phyloP scores from a whole-genome alignment of 2,113 vertebrate species.

The Azemiops feae region DNA sequence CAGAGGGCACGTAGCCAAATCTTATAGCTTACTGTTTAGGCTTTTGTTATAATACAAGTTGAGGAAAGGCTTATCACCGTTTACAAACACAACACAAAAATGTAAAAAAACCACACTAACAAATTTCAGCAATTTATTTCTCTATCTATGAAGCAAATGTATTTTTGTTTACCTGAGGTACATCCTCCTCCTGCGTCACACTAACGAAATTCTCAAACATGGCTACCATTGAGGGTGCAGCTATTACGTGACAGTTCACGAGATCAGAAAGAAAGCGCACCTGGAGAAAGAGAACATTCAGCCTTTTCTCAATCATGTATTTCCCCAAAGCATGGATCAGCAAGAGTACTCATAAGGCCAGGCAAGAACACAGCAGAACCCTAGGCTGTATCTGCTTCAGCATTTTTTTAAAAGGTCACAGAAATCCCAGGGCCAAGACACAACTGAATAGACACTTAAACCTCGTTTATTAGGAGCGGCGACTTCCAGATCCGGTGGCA shows the following conservation, averaged over 20 bases:
- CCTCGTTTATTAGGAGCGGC: neutral
- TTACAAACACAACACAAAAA: neutral
- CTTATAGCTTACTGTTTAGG: neutral
- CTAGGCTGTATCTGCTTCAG: neutral
- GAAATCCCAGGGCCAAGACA: neutral
- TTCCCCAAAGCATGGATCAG: neutral
- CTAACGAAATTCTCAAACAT: constrained; percentile 98
- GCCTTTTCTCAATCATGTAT: neutral
- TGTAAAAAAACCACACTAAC: neutral
- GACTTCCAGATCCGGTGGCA: no score
- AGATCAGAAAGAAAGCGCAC: constrained; percentile 94
- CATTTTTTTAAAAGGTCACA: neutral
- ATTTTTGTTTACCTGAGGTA: constrained; percentile 84
- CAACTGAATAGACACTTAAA: neutral
- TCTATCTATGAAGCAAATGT: neutral
- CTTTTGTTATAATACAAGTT: neutral
- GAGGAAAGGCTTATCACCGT: neutral
- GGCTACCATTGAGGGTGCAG: constrained; percentile 96
- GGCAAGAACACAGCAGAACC: neutral
- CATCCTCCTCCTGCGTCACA: constrained; percentile 95
- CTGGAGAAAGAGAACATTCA: constrained; percentile 56
- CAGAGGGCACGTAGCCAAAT: neutral
- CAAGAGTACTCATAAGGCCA: neutral
- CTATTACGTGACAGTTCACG: constrained; percentile 98
- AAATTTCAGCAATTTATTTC: neutral